phyloP scores from a whole-genome alignment of 1,140 invertebrate species.

The Pristionchus pacificus region DNA sequence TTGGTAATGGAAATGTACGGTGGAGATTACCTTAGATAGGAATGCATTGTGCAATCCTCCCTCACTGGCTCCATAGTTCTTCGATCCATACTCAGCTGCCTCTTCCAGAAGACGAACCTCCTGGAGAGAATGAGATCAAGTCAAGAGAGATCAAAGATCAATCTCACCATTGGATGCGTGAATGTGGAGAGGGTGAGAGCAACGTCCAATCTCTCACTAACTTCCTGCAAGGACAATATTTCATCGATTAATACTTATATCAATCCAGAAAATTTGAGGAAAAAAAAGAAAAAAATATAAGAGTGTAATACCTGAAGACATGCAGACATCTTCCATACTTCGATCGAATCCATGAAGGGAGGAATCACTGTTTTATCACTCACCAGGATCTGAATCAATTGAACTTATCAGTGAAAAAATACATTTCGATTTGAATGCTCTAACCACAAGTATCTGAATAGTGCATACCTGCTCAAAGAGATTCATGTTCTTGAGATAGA shows the following conservation, averaged over 20 bases:
- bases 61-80: not conserved
- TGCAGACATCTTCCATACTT: not conserved
- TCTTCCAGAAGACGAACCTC: not conserved
- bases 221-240: too few species aligned
- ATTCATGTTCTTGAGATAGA: not conserved
- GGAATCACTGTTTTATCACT: not conserved
- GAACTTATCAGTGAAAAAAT: not conserved
- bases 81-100: not conserved
- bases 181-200: too few species aligned
- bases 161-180: too few species aligned
- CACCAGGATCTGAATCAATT: not conserved
- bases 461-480: not conserved
- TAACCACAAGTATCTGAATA: too few species aligned
- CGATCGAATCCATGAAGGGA: not conserved
- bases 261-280: not conserved
- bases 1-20: too few species aligned
- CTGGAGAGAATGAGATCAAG: too few species aligned
- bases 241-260: not conserved
- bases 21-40: not conserved
- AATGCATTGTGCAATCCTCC: not conserved
- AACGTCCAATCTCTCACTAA: too few species aligned
- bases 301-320: too few species aligned
- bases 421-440: too few species aligned
- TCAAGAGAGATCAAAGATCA: too few species aligned
- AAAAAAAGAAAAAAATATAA: too few species aligned